Conservation (phyloP, 2,888 invertebrate species). For the Eubasilissa splendida region DNA sequence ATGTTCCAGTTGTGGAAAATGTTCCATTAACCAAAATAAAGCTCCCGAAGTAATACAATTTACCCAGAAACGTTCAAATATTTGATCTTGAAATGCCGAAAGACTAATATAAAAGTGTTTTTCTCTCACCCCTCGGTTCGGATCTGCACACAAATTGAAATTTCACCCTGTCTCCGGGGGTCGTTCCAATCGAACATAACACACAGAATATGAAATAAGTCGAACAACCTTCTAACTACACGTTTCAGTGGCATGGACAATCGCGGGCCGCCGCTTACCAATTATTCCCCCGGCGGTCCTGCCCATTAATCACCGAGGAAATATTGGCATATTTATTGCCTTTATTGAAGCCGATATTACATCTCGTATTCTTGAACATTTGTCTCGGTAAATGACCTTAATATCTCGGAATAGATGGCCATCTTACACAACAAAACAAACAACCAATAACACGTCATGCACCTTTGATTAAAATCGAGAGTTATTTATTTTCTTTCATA, state of each 20-base stretch:
- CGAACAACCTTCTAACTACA: neutral
- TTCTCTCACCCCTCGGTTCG: conserved; percentile 3
- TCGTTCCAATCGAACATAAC: neutral
- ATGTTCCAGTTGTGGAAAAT: neutral
- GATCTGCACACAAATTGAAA: conserved; percentile 6
- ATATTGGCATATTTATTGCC: conserved; percentile 55
- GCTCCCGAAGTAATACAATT: conserved; percentile 9
- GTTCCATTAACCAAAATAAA: conserved; percentile 7
- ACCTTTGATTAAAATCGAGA: conserved; percentile 28
- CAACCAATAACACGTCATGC: neutral
- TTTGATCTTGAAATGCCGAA: conserved; percentile 31
- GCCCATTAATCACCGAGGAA: conserved; percentile 50
- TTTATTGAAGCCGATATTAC: conserved; percentile 47
- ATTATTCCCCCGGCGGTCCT: conserved; percentile 47
- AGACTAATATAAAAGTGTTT: conserved; percentile 42
- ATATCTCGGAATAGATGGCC: conserved; percentile 1
- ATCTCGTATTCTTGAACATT: conserved; percentile 47
- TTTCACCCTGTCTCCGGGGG: conserved; percentile 1
- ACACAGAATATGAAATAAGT: neutral
- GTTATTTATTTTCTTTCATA: conserved; percentile 24
- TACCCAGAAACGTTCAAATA: conserved; percentile 10
- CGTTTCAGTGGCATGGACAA: neutral
- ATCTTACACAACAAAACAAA: conserved; percentile 14
- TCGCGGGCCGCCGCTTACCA: conserved; percentile 21
- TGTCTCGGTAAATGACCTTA: conserved; percentile 30